A percentile compares a stretch with the other conserved stretches of the same genome.
Evolutionary conservation across 2,888 invertebrate species (phyloP).

Genomic region (Ennomos quercinarius): DNA sequence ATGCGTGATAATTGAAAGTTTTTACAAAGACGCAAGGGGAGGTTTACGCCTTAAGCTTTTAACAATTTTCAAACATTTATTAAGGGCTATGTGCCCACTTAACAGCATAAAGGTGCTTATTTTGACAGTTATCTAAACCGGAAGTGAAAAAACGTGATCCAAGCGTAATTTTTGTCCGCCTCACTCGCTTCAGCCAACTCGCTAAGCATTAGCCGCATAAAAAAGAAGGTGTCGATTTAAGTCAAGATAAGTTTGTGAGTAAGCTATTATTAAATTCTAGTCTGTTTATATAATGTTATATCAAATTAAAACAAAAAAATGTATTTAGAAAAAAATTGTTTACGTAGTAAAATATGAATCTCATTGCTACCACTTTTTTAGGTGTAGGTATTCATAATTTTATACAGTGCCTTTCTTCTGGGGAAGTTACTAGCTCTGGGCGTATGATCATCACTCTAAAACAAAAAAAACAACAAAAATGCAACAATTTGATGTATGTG

Average conservation of each 20-base stretch:
- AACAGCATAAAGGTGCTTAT: constrained; percentile 77
- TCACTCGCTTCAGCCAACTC: constrained; percentile 54
- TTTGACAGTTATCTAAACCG: constrained; percentile 76
- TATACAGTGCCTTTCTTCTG: no score
- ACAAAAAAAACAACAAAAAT: constrained; percentile 8
- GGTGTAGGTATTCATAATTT: no score
- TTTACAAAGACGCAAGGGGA: constrained; percentile 52
- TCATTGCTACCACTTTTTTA: no score
- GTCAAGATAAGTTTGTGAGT: constrained; percentile 71
- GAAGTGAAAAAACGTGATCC: constrained; percentile 76
- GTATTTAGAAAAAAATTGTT: no score
- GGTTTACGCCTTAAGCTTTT: constrained; percentile 43
- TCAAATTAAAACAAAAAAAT: no score
- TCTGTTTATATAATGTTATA: constrained; percentile 58
- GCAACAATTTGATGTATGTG: constrained; percentile 51
- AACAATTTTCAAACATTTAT: constrained; percentile 63
- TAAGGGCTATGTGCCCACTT: constrained; percentile 71
- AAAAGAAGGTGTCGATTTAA: constrained; percentile 78
- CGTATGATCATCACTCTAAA: no score
- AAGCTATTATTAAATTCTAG: constrained; percentile 70
- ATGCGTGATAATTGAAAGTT: constrained; percentile 75
- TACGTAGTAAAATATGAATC: no score
- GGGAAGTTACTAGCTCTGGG: no score
- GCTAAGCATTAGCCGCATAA: constrained; percentile 73
- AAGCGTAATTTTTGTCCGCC: constrained; percentile 72